Evolutionary conservation across 2,113 vertebrate genomes (phyloP).

Genomic region (Calypte anna): DNA sequence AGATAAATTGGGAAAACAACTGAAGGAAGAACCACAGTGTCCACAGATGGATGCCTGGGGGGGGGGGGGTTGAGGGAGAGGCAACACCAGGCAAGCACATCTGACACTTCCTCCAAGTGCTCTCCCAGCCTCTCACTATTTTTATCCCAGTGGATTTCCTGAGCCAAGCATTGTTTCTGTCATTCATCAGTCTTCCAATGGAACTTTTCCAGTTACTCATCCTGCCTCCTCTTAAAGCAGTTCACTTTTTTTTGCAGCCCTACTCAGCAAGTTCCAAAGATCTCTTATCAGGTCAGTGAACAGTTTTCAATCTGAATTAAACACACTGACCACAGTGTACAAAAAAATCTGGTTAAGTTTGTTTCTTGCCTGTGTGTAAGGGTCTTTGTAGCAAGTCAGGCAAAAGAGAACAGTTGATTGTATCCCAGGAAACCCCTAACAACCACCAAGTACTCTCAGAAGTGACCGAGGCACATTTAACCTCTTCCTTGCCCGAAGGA

Average conservation of each 20-base stretch:
- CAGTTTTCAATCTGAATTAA: background rate
- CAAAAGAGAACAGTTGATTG: background rate
- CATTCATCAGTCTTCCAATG: background rate
- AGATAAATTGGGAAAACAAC: background rate
- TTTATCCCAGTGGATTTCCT: conserved; percentile 14
- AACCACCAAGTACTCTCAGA: background rate
- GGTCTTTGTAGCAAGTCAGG: background rate
- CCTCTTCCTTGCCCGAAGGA: background rate
- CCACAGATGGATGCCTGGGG: background rate
- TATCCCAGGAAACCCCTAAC: background rate
- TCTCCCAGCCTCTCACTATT: conserved; percentile 1
- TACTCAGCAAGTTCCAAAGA: background rate
- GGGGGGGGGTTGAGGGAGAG: background rate
- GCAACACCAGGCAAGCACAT: background rate
- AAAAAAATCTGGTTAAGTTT: background rate
- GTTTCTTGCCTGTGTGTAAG: background rate
- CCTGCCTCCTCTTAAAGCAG: background rate
- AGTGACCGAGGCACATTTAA: background rate
- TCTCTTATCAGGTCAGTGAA: background rate
- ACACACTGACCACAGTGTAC: background rate
- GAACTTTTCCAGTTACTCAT: background rate
- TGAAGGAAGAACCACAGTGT: background rate
- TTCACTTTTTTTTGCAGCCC: background rate
- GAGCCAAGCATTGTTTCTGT: background rate
- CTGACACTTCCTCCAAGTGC: background rate